A percentile compares a stretch with the other conserved stretches of the same genome.
phyloP scores from a whole-genome alignment of 2,888 invertebrate species.

The Rhagonycha fulva region DNA sequence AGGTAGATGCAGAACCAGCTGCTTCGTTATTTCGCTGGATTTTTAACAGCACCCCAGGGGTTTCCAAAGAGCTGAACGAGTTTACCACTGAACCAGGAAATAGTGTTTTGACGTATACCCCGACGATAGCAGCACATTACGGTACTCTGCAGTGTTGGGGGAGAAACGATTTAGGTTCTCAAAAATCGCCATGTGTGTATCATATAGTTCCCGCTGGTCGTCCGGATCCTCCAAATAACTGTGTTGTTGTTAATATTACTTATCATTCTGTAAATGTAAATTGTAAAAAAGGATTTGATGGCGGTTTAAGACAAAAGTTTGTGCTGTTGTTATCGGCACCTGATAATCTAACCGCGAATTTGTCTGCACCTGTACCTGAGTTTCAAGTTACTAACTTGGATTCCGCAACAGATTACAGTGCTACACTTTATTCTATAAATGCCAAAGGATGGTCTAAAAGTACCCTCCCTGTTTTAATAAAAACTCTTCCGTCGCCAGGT shows the following conservation, averaged over 20 bases:
- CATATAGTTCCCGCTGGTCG: constrained; percentile 72
- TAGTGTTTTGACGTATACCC: constrained; percentile 58
- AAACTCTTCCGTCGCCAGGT: constrained; percentile 56
- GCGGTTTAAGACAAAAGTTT: constrained; percentile 59
- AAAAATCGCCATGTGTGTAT: constrained; percentile 73
- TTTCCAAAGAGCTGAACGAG: constrained; percentile 52
- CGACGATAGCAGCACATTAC: constrained; percentile 68
- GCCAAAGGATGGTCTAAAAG: constrained; percentile 61
- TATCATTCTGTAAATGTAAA: constrained; percentile 57
- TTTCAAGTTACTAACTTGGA: constrained; percentile 59
- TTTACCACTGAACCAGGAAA: constrained; percentile 52
- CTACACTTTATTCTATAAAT: constrained; percentile 68
- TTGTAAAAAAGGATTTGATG: constrained; percentile 61
- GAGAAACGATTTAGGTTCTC: constrained; percentile 70
- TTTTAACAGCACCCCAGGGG: constrained; percentile 68
- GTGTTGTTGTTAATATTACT: constrained; percentile 57
- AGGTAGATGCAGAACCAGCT: constrained; percentile 76
- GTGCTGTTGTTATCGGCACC: constrained; percentile 45
- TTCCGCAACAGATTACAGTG: constrained; percentile 56
- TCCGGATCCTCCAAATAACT: constrained; percentile 61
- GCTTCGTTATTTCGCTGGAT: constrained; percentile 66
- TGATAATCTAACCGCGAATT: constrained; percentile 51
- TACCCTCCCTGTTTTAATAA: constrained; percentile 53
- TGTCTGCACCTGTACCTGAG: constrained; percentile 52
- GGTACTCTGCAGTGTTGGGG: constrained; percentile 81